These are phyloP conservation scores for Heterotilapia buettikoferi DNA, from an alignment of 2,113 vertebrate genomes.

Conservation along the genomic window DNA sequence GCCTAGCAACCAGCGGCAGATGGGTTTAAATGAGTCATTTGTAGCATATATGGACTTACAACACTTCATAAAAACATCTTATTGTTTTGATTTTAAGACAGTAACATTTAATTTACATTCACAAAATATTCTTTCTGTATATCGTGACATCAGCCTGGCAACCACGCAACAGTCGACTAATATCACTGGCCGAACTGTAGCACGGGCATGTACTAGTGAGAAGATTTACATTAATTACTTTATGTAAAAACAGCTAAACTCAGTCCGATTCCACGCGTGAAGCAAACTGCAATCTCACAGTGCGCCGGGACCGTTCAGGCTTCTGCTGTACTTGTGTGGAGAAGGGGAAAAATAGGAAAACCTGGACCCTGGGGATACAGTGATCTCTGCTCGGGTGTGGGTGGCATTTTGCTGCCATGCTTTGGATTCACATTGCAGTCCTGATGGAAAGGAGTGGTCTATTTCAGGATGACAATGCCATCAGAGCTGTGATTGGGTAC, in stretches of 20 bases:
- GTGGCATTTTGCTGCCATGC: neutral
- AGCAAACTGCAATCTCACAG: neutral
- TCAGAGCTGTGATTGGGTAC: neutral
- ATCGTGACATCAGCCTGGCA: neutral
- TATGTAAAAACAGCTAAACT: neutral
- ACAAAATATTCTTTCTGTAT: neutral
- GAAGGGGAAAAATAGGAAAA: neutral
- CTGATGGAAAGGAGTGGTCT: neutral
- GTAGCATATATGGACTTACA: neutral
- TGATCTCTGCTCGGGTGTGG: neutral
- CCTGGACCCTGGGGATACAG: neutral
- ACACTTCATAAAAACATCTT: neutral
- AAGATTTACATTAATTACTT: neutral
- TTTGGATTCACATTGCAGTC: neutral
- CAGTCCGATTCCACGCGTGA: neutral
- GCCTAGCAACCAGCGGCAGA: neutral
- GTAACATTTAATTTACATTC: neutral
- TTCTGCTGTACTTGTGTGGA: neutral
- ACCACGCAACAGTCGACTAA: neutral
- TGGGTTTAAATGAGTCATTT: neutral
- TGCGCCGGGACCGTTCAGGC: neutral
- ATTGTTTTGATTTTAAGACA: neutral
- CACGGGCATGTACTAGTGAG: accelerated
- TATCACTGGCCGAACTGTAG: neutral
- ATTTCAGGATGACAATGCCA: neutral